These are phyloP conservation scores for Champsocephalus esox DNA, from an alignment of 2,797 vertebrate species.

Conservation along the genomic window DNA sequence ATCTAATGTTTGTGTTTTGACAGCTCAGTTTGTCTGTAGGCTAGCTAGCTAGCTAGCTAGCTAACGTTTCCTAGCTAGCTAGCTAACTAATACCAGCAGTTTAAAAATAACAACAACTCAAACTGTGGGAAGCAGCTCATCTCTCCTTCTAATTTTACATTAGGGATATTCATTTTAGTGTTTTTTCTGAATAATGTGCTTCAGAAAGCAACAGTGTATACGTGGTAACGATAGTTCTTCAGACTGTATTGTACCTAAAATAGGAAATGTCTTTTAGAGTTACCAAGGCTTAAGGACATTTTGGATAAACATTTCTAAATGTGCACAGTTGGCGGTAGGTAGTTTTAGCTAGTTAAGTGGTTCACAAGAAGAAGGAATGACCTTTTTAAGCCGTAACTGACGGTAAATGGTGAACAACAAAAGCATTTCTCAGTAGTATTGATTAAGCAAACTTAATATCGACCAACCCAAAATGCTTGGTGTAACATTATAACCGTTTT, in stretches of 20 bases:
- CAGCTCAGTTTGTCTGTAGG: conserved; percentile 56
- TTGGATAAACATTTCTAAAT: neutral
- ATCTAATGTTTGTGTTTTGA: conserved; percentile 61
- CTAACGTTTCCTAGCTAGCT: conserved; percentile 34
- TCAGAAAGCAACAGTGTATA: neutral
- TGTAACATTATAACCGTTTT: neutral
- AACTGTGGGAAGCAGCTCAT: conserved; percentile 1
- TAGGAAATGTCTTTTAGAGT: neutral
- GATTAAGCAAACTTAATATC: neutral
- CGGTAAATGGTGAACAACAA: neutral
- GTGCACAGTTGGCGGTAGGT: neutral
- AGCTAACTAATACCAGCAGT: conserved; percentile 23
- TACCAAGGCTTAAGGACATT: neutral
- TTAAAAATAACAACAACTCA: conserved; percentile 15
- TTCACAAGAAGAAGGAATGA: neutral
- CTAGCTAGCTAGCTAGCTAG: conserved; percentile 10
- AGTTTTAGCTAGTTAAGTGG: neutral
- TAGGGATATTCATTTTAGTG: neutral
- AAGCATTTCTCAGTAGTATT: neutral
- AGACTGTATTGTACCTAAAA: neutral
- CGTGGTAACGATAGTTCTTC: neutral
- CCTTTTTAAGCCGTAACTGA: too few species aligned
- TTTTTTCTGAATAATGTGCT: neutral
- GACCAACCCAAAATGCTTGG: neutral
- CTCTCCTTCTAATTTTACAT: neutral